These are phyloP conservation scores for Lampris megalopsis DNA, from an alignment of 2,113 vertebrate species.

Conservation along the genomic window DNA sequence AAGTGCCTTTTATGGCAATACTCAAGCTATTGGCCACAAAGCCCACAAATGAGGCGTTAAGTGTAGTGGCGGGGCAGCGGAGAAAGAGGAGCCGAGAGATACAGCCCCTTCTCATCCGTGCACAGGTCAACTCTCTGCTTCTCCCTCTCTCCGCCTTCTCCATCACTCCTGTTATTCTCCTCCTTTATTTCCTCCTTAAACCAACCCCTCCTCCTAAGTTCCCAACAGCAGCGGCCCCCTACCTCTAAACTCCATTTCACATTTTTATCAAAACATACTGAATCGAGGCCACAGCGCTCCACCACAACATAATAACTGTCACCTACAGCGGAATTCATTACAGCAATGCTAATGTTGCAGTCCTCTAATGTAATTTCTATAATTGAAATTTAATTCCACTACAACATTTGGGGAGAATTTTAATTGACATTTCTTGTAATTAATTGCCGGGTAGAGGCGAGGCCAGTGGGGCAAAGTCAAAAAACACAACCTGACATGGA, in stretches of 20 bases:
- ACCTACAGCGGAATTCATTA: conserved; percentile 88
- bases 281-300: conserved; percentile 30
- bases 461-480: conserved; percentile 80
- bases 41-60: conserved; percentile 80
- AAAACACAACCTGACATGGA: conserved; percentile 87
- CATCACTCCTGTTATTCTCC: not conserved
- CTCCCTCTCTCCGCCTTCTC: conserved; percentile 22
- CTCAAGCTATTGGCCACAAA: conserved; percentile 75
- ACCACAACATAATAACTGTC: conserved; percentile 80
- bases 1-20: conserved; percentile 74
- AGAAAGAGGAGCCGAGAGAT: conserved; percentile 52
- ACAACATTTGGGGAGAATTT: conserved; percentile 84
- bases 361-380: conserved; percentile 85
- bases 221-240: not conserved
- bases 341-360: conserved; percentile 80
- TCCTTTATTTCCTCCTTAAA: not conserved
- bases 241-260: conserved; percentile 28
- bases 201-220: not conserved
- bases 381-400: conserved; percentile 89
- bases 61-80: conserved; percentile 66
- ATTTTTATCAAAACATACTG: conserved; percentile 34
- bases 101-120: conserved; percentile 61
- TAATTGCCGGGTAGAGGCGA: conserved; percentile 86
- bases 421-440: conserved; percentile 90
- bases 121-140: conserved; percentile 51